Evolutionary conservation across 2,797 vertebrate genomes (phyloP).

Genomic region (Chanos chanos): DNA sequence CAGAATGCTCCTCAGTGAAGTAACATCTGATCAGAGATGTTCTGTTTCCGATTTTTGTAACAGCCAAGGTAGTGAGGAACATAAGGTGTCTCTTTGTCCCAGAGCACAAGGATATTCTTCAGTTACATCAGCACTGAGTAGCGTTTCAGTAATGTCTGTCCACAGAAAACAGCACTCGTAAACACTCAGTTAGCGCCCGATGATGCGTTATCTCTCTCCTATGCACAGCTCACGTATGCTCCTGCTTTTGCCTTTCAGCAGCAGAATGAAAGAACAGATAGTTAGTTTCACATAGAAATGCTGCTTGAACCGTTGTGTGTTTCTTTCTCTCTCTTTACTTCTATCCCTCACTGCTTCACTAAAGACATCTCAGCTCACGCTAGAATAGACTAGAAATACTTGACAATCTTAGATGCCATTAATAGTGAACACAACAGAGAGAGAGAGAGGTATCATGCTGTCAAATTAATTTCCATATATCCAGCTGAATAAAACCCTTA

Average conservation of each 20-base stretch:
- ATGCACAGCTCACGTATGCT: neutral
- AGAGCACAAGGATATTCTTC: too few species aligned
- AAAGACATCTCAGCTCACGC: slow-evolving; percentile 37
- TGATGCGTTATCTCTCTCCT: slow-evolving; percentile 10
- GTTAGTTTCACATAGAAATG: too few species aligned
- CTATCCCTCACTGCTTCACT: slow-evolving; percentile 1
- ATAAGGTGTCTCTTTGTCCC: too few species aligned
- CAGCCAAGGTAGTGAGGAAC: too few species aligned
- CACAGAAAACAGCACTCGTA: slow-evolving; percentile 32
- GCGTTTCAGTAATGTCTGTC: neutral
- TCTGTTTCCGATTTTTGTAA: too few species aligned
- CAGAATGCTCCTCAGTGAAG: too few species aligned
- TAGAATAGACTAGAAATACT: slow-evolving; percentile 45
- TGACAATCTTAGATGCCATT: slow-evolving; percentile 62
- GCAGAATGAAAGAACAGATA: slow-evolving; percentile 42
- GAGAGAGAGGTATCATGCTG: slow-evolving; percentile 38
- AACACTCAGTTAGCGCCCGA: slow-evolving; percentile 35
- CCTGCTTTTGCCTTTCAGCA: slow-evolving; percentile 1
- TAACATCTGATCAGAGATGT: too few species aligned
- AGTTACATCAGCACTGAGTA: too few species aligned
- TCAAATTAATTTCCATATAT: slow-evolving; percentile 59
- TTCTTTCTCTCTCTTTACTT: slow-evolving; percentile 7
- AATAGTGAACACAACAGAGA: slow-evolving; percentile 63
- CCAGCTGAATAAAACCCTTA: slow-evolving; percentile 39
- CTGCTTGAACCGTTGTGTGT: slow-evolving; percentile 26